Base-by-base conservation (phyloP, 2,888 invertebrate species). In the Aproaerema taeniolella region DNA sequence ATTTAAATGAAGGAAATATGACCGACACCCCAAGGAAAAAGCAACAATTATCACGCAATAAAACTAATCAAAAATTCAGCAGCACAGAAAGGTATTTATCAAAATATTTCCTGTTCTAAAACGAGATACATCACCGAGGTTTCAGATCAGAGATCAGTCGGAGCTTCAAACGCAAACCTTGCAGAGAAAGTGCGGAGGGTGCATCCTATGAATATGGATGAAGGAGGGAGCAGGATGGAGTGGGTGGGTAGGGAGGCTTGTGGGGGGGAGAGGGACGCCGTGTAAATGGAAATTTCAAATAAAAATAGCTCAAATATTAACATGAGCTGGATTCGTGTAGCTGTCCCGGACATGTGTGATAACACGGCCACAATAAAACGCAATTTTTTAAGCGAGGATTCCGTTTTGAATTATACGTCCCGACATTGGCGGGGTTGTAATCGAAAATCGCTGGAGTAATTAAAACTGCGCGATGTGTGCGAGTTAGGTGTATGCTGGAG, bases 151-250 rank as follows among this genome's bases (percentile, higher is more conserved):
- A 67, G 68, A 67, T 67, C 69, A 49, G 57, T 63, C 65, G 64
- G 60, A 65, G 59, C 38, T 30, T 24, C 31, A 14, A 53, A 59
- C 64, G 64, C 55, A 12, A 30, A 55, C 47, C 51, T 44, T 54
- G 58, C 61, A 58, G 80, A 76, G 81, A 83, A 82, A 82, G 82
- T 82, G 73, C 70, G 74, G 74, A 81, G 87, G 89, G 88, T 89
- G 89, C 89, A 89, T 86, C 79, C 78, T 70, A 79, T 90, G 89
- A 89, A 89, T 90, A 90, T 90, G 89, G 87, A 90, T 89, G 88
- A 89, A 86, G 70, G 79, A 67, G 63, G 55, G 43, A 13, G 25
- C 35, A 41, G 44, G 41, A 45, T 43, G 46, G 20, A 20, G 51
- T 45, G 42, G 53, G 50, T 42, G n/a, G n/a, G n/a, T n/a, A n/a